Percentiles rank a stretch among this genome's conserved stretches.
phyloP scores from a whole-genome alignment of 92 coral and sea anemone genomes.

The Porites cylindrica region DNA sequence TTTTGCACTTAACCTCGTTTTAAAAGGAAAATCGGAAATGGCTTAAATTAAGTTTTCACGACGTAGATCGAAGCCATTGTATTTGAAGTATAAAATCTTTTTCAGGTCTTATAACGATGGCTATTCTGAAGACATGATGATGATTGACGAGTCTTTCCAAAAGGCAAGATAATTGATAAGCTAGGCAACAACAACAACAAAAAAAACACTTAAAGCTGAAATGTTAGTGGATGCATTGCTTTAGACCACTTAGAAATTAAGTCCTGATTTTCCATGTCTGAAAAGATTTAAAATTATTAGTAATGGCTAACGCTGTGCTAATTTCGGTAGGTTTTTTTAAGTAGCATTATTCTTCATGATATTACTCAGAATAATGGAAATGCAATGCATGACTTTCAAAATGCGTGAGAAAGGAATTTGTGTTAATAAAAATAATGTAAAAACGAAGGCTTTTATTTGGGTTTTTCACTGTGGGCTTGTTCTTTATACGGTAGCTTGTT shows the following conservation, averaged over 20 bases:
- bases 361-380: background rate
- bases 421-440: background rate
- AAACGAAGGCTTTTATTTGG: background rate
- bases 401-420: background rate
- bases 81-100: background rate
- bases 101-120: constrained; percentile 65
- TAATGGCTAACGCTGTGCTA: no score
- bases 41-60: background rate
- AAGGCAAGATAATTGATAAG: background rate
- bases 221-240: background rate
- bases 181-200: background rate
- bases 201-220: background rate
- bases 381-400: background rate
- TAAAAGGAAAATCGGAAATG: background rate
- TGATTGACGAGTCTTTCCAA: background rate
- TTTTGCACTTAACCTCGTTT: background rate
- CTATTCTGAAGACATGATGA: constrained; percentile 43
- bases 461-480: background rate
- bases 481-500: background rate
- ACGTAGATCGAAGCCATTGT: background rate
- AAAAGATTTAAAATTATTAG: no score
- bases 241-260: background rate
- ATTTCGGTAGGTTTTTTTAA: background rate
- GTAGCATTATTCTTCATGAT: background rate
- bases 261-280: no score